Evolutionary conservation across 2,113 vertebrate genomes (phyloP).

Genomic region (Cyanoderma ruficeps): DNA sequence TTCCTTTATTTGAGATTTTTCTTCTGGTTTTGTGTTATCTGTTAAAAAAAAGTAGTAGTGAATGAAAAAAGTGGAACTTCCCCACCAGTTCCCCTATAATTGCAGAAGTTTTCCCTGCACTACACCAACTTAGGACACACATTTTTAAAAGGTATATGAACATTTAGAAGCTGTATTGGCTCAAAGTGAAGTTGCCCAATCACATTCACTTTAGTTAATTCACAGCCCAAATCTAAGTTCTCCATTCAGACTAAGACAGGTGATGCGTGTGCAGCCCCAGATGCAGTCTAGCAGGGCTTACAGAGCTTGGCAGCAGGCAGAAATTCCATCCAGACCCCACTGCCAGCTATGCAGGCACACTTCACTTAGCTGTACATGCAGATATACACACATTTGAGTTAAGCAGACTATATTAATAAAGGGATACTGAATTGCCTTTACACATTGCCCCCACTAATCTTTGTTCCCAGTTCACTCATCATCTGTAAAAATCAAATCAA

Average conservation of each 20-base stretch:
- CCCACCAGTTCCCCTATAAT: not conserved
- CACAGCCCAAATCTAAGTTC: not conserved
- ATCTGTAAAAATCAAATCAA: not conserved
- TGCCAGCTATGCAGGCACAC: not conserved
- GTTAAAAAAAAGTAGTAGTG: slow-evolving; percentile 15
- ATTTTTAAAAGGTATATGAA: not conserved
- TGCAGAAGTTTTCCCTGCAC: not conserved
- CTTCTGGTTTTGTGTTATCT: slow-evolving; percentile 67
- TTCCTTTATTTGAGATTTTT: slow-evolving; percentile 70
- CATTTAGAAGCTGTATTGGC: not conserved
- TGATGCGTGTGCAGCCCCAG: not conserved
- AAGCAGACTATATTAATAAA: not conserved
- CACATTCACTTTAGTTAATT: not conserved
- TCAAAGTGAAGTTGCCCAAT: not conserved
- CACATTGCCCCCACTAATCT: not conserved
- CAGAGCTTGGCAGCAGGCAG: not conserved
- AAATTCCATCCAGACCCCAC: too few relatives aligned
- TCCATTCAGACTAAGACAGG: accelerated
- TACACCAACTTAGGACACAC: accelerated
- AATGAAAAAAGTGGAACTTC: not conserved
- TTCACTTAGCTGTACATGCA: not conserved
- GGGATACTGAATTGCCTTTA: not conserved
- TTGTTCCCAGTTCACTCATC: not conserved
- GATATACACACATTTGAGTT: not conserved
- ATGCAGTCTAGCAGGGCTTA: not conserved